These are phyloP conservation scores for Andrena fulva DNA, from an alignment of 2,888 invertebrate genomes.

Conservation along the genomic window DNA sequence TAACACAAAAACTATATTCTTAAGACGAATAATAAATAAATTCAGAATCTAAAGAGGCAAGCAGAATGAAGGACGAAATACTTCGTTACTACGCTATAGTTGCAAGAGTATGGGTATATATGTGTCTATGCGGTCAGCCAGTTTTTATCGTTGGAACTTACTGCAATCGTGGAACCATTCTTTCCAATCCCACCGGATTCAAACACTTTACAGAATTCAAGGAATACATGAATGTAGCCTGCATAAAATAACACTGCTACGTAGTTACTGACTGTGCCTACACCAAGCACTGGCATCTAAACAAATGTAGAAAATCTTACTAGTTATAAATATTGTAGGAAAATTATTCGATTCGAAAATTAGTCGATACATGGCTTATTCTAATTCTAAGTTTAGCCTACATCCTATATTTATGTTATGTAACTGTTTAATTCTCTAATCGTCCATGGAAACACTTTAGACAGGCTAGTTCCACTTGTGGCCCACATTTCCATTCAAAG, in stretches of 20 bases:
- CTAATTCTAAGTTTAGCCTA: constrained; percentile 40
- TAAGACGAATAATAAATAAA: constrained; percentile 22
- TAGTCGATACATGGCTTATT: constrained; percentile 16
- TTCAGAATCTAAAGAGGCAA: constrained; percentile 42
- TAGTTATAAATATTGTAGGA: constrained; percentile 63
- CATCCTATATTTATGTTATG: constrained; percentile 20
- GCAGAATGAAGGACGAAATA: constrained; percentile 42
- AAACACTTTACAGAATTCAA: constrained; percentile 90
- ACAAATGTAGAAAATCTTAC: constrained; percentile 79
- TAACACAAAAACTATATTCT: constrained; percentile 47
- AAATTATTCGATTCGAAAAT: neutral
- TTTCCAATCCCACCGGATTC: constrained; percentile 96
- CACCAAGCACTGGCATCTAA: constrained; percentile 81
- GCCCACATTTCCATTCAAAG: constrained; percentile 23
- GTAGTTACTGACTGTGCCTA: constrained; percentile 79
- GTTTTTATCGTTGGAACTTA: constrained; percentile 86
- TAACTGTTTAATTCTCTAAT: neutral
- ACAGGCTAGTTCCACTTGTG: constrained; percentile 45
- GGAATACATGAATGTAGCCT: constrained; percentile 88
- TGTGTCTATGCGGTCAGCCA: constrained; percentile 33
- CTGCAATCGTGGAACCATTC: constrained; percentile 98
- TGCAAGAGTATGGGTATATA: constrained; percentile 40
- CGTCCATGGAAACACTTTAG: neutral
- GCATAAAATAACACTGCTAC: constrained; percentile 86
- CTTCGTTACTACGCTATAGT: constrained; percentile 37